Base-by-base conservation (phyloP, 2,888 invertebrate genomes). In the Patella caerulea region DNA sequence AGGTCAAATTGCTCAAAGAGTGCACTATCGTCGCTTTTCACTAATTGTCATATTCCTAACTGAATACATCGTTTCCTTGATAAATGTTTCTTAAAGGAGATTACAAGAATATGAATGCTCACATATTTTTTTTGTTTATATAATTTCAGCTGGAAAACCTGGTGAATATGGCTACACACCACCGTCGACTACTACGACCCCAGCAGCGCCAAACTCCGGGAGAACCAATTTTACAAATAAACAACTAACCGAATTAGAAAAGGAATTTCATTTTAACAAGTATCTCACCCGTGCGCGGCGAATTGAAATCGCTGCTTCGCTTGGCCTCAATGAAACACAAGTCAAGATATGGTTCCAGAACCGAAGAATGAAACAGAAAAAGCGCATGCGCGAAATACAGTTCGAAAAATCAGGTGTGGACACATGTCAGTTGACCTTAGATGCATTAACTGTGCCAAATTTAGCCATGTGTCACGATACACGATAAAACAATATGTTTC, bases 181-280 rank as follows among this genome's bases (percentile, higher is more conserved):
- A 0, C 78, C 81, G n/a, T 76, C 80, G 55, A 80, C 83, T 34
- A 78, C 83, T 12, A 78, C 81, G 19, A 78, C 83, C 14, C 81
- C 82, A 52, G 82, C 82, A 55, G 84, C 84, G 9, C 83, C 88
- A 9, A 90, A 90, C 75, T 88, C 90, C 82, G 98, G 98, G 56
- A 94, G 99, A 76, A 99, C 99, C 65, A 99, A 99, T 93, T 99
- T 99, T 93, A 98, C 98, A 85, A 99, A 99, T 93, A 99, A 99
- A 92, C 99, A 99, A 92, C 94, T 99, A 83, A 99, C 99, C 2
- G 99, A 99, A 92, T 94, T 99, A 84, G 99, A 99, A 92, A 99
- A 99, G 91, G 99, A 99, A 92, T 99, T 99, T 93, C 99, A 99
- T 92, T 99, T 98, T 93, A 98, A 98, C 93, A 98, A 98, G 93